Conservation (phyloP, 1,140 invertebrate genomes). For the Orius insidiosus region DNA sequence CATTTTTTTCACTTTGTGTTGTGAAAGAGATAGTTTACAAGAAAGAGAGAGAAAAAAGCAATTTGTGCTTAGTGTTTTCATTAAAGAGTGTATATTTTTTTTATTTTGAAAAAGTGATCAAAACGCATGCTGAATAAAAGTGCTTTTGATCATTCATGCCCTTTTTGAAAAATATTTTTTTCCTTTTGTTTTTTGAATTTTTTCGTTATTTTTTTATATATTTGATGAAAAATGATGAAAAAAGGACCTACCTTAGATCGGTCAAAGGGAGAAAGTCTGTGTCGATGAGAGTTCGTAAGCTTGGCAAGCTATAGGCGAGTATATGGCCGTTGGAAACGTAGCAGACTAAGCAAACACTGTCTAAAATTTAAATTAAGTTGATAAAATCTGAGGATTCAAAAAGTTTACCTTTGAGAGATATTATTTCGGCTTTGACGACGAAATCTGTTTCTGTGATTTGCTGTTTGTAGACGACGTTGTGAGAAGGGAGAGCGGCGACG, state of each 20-base stretch:
- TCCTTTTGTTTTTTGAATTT: conserved; percentile 2
- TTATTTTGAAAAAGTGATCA: no score
- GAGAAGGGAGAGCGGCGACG: conserved; percentile 83
- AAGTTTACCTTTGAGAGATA: conserved; percentile 68
- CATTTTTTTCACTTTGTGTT: not conserved
- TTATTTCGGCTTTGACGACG: conserved; percentile 85
- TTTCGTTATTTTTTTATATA: not conserved
- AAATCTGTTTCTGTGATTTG: conserved; percentile 74
- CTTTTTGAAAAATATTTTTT: not conserved
- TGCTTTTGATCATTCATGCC: not conserved
- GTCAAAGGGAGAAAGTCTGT: conserved; percentile 83
- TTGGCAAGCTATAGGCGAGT: conserved; percentile 81
- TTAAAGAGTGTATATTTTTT: no score
- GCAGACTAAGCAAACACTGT: conserved; percentile 83
- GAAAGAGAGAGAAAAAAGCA: not conserved
- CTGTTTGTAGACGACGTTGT: conserved; percentile 75
- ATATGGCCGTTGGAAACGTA: conserved; percentile 88
- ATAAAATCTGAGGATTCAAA: not conserved
- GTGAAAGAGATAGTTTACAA: not conserved
- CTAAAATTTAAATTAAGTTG: conserved; percentile 33
- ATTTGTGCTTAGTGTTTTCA: no score
- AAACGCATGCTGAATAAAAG: no score
- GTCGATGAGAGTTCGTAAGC: conserved; percentile 75
- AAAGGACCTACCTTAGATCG: conserved; percentile 65
- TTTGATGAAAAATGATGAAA: conserved; percentile 8